phyloP scores from a whole-genome alignment of 2,797 vertebrate genomes.

The Danio tinwini region DNA sequence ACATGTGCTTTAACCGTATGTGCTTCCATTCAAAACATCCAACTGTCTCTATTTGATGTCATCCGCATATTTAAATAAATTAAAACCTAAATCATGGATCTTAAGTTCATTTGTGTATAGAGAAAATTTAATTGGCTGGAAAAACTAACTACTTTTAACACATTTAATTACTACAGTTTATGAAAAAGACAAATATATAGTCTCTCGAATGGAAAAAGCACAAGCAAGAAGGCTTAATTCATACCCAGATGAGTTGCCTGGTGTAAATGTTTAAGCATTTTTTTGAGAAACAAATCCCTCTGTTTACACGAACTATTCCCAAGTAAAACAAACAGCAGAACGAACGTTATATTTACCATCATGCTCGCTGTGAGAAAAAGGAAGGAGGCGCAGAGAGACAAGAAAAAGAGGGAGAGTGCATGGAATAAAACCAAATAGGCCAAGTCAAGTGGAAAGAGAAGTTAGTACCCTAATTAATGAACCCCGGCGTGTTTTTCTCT shows the following conservation, averaged over 20 bases:
- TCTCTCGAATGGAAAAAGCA: too few relatives aligned
- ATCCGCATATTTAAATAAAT: too few relatives aligned
- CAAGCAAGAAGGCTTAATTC: not conserved
- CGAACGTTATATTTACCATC: constrained; percentile 24
- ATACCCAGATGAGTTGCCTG: not conserved
- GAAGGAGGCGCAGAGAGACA: not conserved
- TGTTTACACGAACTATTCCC: constrained; percentile 31
- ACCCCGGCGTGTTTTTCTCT: constrained; percentile 53
- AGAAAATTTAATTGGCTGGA: not conserved
- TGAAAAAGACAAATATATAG: not conserved
- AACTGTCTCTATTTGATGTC: too few relatives aligned
- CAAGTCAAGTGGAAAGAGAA: constrained; percentile 44
- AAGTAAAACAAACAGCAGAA: constrained; percentile 45
- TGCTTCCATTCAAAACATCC: too few relatives aligned
- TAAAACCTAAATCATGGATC: too few relatives aligned
- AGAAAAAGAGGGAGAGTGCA: not conserved
- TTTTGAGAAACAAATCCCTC: constrained; percentile 1
- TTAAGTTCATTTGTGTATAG: too few relatives aligned
- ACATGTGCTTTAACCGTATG: too few relatives aligned
- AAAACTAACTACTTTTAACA: not conserved
- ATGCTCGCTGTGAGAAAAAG: not conserved
- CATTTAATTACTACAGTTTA: not conserved
- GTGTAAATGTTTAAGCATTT: constrained; percentile 24
- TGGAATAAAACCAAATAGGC: constrained; percentile 25
- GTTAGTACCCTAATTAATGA: constrained; percentile 63